phyloP scores from a whole-genome alignment of 2,888 invertebrate genomes.

The Heliconius charithonia region DNA sequence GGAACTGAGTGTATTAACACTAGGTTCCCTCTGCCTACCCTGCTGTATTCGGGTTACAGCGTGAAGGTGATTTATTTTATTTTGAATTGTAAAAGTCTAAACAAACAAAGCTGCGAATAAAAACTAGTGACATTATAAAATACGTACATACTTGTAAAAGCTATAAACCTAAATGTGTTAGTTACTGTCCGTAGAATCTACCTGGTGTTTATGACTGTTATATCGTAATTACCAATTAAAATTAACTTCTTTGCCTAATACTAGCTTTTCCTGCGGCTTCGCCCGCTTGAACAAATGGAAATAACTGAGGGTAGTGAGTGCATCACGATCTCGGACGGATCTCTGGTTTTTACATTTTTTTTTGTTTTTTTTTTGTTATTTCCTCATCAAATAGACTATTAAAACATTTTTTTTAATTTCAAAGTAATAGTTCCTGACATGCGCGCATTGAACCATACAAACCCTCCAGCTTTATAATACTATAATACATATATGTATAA shows the following conservation, averaged over 20 bases:
- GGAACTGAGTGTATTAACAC: too few relatives aligned
- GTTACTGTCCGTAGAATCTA: conserved; percentile 5
- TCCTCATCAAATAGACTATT: too few relatives aligned
- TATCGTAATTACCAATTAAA: conserved; percentile 4
- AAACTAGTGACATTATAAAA: background rate
- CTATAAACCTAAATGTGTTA: conserved; percentile 17
- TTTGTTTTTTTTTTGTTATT: background rate
- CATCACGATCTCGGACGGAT: too few relatives aligned
- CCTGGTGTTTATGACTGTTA: background rate
- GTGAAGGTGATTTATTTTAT: too few relatives aligned
- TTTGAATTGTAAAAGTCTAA: background rate
- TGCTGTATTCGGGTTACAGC: too few relatives aligned
- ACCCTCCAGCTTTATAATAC: background rate
- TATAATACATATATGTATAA: too few relatives aligned
- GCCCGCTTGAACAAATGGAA: background rate
- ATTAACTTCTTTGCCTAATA: background rate
- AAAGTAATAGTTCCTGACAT: background rate
- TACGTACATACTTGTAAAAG: background rate
- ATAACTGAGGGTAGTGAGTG: too few relatives aligned
- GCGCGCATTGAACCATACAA: background rate
- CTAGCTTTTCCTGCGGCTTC: background rate
- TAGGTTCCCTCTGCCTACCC: too few relatives aligned
- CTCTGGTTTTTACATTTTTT: too few relatives aligned
- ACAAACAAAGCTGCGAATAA: background rate
- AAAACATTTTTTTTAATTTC: too few relatives aligned